Percentiles rank a stretch among this genome's conserved stretches.
phyloP scores from a whole-genome alignment of 1,140 invertebrate genomes.

The Lasioglossum albipes region DNA sequence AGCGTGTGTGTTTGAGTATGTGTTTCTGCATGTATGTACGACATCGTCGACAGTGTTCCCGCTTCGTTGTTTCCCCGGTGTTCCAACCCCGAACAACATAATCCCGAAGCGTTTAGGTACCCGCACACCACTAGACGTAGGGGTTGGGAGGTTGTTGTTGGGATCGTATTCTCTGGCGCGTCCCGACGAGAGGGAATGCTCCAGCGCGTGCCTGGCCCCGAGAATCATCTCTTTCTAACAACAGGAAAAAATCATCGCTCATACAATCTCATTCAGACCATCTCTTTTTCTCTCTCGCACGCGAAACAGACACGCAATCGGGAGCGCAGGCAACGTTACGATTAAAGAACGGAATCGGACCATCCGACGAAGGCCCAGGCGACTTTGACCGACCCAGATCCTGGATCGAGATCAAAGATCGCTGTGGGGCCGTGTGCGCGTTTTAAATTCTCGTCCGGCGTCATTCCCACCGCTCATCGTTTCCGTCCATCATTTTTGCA shows the following conservation, averaged over 20 bases:
- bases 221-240: not conserved
- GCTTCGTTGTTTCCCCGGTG: not conserved
- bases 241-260: slow-evolving; percentile 23
- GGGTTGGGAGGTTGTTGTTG: too few relatives aligned
- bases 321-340: too few relatives aligned
- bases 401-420: too few relatives aligned
- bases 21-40: too few relatives aligned
- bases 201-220: slow-evolving; percentile 6
- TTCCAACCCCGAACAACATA: not conserved
- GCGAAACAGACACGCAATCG: too few relatives aligned
- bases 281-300: too few relatives aligned
- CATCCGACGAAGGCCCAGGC: slow-evolving; percentile 5
- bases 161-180: slow-evolving; percentile 19
- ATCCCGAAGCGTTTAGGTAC: not conserved
- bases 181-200: slow-evolving; percentile 34
- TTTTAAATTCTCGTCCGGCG: slow-evolving; percentile 19
- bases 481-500: not conserved
- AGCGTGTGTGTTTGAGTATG: too few relatives aligned
- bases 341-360: not conserved
- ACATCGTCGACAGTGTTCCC: not conserved
- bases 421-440: not conserved
- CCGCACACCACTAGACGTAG: not conserved
- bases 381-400: too few relatives aligned
- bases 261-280: not conserved
- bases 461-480: not conserved